phyloP scores from a whole-genome alignment of 2,797 vertebrate genomes.

The Xyrichtys novacula region DNA sequence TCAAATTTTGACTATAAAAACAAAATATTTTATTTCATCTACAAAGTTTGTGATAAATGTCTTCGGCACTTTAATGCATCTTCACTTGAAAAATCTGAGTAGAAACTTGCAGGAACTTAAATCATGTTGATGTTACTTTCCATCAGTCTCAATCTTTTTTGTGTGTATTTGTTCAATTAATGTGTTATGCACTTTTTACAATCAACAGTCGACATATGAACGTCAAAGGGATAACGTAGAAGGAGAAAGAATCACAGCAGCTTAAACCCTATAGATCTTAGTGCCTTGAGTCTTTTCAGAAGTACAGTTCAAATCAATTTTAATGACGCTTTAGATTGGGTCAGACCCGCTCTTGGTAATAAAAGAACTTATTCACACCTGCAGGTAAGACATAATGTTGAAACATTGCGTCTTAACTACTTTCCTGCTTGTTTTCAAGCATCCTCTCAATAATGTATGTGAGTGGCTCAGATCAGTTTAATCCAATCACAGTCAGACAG shows the following conservation, averaged over 20 bases:
- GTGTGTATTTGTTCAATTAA: background rate
- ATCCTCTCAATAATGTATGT: background rate
- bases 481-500: background rate
- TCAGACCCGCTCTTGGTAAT: constrained; percentile 18
- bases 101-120: no score
- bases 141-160: no score
- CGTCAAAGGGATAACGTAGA: no score
- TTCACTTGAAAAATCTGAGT: no score
- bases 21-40: no score
- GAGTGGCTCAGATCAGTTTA: background rate
- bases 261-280: constrained; percentile 21
- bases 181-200: background rate
- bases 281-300: constrained; percentile 21
- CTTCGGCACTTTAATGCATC: no score
- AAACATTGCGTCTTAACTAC: constrained; percentile 12
- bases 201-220: no score
- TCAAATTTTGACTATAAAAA: no score
- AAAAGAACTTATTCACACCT: constrained; percentile 29
- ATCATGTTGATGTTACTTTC: no score
- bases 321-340: constrained; percentile 30
- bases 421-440: background rate
- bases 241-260: background rate
- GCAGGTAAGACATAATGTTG: background rate
- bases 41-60: no score
- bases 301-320: constrained; percentile 41